Conservation (phyloP, 2,888 invertebrate genomes). For the Athetis lepigone region DNA sequence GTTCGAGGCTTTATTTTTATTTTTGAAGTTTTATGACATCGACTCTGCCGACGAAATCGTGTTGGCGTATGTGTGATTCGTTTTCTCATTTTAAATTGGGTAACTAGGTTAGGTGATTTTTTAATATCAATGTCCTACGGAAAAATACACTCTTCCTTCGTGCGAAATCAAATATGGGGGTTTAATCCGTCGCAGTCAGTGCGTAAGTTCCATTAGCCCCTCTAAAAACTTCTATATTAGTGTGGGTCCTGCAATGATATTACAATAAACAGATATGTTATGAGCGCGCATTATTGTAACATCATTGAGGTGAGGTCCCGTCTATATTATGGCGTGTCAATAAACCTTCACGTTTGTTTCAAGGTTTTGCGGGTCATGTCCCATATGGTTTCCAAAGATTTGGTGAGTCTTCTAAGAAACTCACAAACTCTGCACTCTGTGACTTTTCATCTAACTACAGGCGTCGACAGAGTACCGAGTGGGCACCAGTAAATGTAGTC, state of each 20-base stretch:
- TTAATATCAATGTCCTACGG: conserved; percentile 78
- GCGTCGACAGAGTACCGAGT: conserved; percentile 93
- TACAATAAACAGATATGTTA: no score
- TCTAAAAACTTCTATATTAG: no score
- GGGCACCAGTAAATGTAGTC: conserved; percentile 93
- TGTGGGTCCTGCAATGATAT: no score
- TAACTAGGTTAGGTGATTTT: conserved; percentile 24
- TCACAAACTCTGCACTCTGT: conserved; percentile 93
- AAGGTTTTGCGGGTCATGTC: conserved; percentile 92
- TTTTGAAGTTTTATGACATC: no score
- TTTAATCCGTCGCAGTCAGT: conserved; percentile 83
- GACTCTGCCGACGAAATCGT: conserved; percentile 2
- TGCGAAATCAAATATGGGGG: conserved; percentile 87
- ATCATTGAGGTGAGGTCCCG: no score
- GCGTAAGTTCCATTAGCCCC: conserved; percentile 75
- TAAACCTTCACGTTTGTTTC: conserved; percentile 41
- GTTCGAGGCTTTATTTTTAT: background rate
- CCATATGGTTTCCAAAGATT: conserved; percentile 92
- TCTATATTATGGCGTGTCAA: background rate
- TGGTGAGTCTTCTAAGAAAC: conserved; percentile 91
- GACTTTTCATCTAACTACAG: conserved; percentile 94
- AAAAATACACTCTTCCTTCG: conserved; percentile 83
- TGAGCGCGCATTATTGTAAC: no score
- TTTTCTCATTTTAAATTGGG: conserved; percentile 21
- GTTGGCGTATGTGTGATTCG: conserved; percentile 9